phyloP scores from a whole-genome alignment of 2,113 vertebrate species.

The Bothrops jararaca region DNA sequence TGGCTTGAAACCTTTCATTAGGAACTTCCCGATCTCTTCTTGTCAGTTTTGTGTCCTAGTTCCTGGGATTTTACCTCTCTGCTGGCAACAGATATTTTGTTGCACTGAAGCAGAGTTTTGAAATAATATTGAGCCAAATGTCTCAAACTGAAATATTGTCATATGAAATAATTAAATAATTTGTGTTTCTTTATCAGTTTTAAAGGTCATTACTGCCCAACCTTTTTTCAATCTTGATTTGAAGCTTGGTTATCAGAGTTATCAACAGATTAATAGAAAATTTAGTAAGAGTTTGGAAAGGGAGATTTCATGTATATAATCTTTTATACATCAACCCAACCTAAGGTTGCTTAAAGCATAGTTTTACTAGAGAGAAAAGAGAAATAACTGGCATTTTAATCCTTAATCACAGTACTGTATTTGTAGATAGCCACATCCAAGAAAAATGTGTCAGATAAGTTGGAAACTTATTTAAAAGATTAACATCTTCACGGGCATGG shows the following conservation, averaged over 20 bases:
- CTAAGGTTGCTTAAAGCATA: conserved; percentile 11
- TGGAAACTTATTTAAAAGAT: conserved; percentile 66
- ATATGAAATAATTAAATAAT: background rate
- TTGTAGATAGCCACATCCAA: conserved; percentile 50
- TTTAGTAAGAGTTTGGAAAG: background rate
- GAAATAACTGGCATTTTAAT: conserved; percentile 22
- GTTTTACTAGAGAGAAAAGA: conserved; percentile 21
- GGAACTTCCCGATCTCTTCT: conserved; percentile 43
- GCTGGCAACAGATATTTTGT: conserved; percentile 40
- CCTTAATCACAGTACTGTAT: conserved; percentile 41
- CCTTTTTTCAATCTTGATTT: conserved; percentile 15
- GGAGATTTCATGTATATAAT: background rate
- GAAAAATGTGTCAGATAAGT: conserved; percentile 59
- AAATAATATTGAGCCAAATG: conserved; percentile 37
- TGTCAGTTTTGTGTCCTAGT: conserved; percentile 1
- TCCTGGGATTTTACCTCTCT: conserved; percentile 33
- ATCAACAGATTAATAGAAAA: conserved; percentile 16
- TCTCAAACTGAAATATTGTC: conserved; percentile 13
- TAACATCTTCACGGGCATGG: conserved; percentile 50
- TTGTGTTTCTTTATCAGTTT: background rate
- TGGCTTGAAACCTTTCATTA: conserved; percentile 30
- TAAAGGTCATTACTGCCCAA: conserved; percentile 5
- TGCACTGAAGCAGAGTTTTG: conserved; percentile 24
- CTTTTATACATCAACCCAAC: conserved; percentile 14
- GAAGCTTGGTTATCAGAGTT: background rate